Conservation (phyloP, 2,113 vertebrate genomes). For the Pseudopipra pipra region DNA sequence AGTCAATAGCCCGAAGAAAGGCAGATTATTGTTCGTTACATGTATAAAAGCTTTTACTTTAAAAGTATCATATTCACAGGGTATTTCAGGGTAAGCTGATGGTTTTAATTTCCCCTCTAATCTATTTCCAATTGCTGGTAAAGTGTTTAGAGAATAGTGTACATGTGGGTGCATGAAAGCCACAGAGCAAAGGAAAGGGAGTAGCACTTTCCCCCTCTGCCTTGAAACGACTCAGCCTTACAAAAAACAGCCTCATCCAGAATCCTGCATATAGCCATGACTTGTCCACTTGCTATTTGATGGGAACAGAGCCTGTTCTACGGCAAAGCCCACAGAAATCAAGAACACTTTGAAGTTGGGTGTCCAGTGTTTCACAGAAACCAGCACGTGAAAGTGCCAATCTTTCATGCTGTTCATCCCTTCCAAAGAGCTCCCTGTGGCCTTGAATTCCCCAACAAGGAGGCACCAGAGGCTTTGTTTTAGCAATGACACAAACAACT, state of each 20-base stretch:
- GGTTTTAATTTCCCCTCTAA: background rate
- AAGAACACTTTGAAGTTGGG: background rate
- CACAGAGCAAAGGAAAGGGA: background rate
- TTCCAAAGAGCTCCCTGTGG: background rate
- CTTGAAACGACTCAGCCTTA: background rate
- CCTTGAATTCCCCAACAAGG: background rate
- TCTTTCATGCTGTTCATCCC: background rate
- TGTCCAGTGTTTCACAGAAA: background rate
- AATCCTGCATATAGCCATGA: background rate
- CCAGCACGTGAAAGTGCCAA: background rate
- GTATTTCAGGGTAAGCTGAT: background rate
- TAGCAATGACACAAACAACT: background rate
- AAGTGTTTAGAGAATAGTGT: background rate
- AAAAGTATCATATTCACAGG: background rate
- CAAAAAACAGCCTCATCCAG: background rate
- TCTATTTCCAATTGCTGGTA: background rate
- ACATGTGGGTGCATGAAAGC: background rate
- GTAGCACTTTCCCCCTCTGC: rapidly evolving
- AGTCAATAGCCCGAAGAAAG: conserved; percentile 38
- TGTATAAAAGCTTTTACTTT: background rate
- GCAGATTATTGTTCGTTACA: background rate
- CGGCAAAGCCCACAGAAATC: background rate
- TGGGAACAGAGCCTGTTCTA: background rate
- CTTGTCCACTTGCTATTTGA: no score
- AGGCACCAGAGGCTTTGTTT: background rate